Conservation (phyloP, 2,888 invertebrate genomes). For the Brenthis daphne region DNA sequence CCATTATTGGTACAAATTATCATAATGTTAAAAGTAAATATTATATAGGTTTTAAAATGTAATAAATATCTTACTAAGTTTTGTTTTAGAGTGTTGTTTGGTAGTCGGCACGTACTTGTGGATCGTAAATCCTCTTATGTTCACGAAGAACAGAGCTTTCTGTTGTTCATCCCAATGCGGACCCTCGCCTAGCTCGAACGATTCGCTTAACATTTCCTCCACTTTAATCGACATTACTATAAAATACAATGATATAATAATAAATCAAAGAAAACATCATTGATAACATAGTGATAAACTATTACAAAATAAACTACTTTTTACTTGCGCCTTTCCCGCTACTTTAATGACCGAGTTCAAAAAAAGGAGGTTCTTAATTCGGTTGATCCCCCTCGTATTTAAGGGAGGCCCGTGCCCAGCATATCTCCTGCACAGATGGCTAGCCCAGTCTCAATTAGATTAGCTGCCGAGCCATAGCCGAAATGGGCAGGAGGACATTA, state of each 20-base stretch:
- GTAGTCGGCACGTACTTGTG: slow-evolving; percentile 79
- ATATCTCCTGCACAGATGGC: too few species aligned
- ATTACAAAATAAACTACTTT: too few species aligned
- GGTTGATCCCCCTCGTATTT: too few species aligned
- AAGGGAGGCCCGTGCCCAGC: too few species aligned
- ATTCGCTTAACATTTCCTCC: slow-evolving; percentile 2
- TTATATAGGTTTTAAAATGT: neutral
- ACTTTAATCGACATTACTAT: slow-evolving; percentile 10
- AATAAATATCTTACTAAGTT: slow-evolving; percentile 64
- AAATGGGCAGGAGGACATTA: too few species aligned
- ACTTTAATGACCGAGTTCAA: too few species aligned
- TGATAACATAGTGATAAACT: too few species aligned
- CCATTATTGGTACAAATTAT: neutral
- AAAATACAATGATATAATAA: neutral
- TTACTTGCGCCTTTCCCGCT: too few species aligned
- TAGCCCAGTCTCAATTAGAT: too few species aligned
- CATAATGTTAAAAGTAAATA: neutral
- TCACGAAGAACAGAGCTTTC: slow-evolving; percentile 84
- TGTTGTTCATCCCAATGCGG: slow-evolving; percentile 86
- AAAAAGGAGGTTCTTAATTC: too few species aligned
- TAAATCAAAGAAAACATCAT: too few species aligned
- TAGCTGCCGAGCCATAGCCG: too few species aligned
- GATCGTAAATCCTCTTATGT: slow-evolving; percentile 77
- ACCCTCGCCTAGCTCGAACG: slow-evolving; percentile 83
- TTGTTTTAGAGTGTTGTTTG: slow-evolving; percentile 74